Evolutionary conservation across 2,113 vertebrate species (phyloP).

Genomic region (Platycercus adscitus): DNA sequence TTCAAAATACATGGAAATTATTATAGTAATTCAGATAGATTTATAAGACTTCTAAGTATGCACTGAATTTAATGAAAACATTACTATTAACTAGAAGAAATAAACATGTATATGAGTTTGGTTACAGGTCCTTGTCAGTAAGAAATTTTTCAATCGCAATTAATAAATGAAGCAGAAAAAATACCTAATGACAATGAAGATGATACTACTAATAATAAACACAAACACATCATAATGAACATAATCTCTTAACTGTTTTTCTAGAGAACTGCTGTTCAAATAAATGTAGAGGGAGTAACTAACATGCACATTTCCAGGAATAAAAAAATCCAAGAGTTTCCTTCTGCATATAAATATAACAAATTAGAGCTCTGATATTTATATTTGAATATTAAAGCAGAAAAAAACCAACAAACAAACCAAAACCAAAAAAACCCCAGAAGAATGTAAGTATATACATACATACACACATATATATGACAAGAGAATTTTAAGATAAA

Average conservation of each 20-base stretch:
- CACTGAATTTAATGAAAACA: neutral
- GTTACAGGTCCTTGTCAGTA: neutral
- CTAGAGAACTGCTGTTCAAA: neutral
- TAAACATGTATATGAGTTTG: neutral
- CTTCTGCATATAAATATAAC: neutral
- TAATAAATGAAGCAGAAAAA: neutral
- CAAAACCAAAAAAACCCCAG: neutral
- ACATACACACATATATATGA: neutral
- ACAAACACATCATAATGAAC: neutral
- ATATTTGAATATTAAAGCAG: neutral
- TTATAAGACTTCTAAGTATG: neutral
- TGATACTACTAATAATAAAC: neutral
- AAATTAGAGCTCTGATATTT: neutral
- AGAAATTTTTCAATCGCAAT: neutral
- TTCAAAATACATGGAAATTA: neutral
- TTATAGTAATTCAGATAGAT: neutral
- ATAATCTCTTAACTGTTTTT: neutral
- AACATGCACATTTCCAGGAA: neutral
- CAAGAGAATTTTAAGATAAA: neutral
- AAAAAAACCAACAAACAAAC: neutral
- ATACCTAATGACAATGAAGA: neutral
- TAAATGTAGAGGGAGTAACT: neutral
- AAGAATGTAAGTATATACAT: neutral
- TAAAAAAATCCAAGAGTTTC: neutral
- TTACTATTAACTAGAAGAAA: neutral